Base-by-base conservation (phyloP, 2,797 vertebrate genomes). In the Sebastes miniatus region DNA sequence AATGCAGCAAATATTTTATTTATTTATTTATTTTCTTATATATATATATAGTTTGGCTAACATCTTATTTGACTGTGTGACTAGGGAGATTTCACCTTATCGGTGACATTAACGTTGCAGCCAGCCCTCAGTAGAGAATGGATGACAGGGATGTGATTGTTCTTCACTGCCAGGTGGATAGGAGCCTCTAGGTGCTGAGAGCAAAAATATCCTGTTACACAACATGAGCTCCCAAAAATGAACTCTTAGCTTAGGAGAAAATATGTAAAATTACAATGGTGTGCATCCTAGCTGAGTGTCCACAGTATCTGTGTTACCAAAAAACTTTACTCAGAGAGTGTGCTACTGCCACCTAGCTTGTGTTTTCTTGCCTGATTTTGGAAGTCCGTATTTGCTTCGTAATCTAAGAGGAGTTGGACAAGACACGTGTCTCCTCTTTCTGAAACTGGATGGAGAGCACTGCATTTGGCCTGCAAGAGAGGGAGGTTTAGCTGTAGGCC, bases 131-230 rank as follows among this genome's bases (percentile, higher is more conserved):
- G 83, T 39, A 99, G 94, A 59, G 81, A 94, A 87, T 96, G 95
- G 56, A 98, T 96, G 31, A 97, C 86, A 0, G 82, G 80, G 76
- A 96, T 84, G 39, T 96, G 95, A 77, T 95, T 95, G 89, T 92
- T 95, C 77, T 90, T 94, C 83, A 99, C 94, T 18, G 97, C 97
- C 86, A 98, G 91, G 90, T 98, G 97, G 74, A 98, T 95, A 76
- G 97, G 92, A 36, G 96, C 92, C 72, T 96, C 94, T 72, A 95
- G 93, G 65, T 96, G 85, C 97, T 99, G 90, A 83, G 88, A 80
- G 87, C 43, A 75, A 66, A 83, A 86, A 36, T 64, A 73, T 47
- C 8, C 14, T 36, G n/a, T 73, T 66, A 72, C 56, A 57, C 67
- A 59, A 64, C 62, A 72, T 5, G 16, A 70, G 54, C 24, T 47